Evolutionary conservation across 2,797 vertebrate species (phyloP), one percentile per base, ranked within the genome.

Genomic region (Gephyroberyx darwinii): DNA sequence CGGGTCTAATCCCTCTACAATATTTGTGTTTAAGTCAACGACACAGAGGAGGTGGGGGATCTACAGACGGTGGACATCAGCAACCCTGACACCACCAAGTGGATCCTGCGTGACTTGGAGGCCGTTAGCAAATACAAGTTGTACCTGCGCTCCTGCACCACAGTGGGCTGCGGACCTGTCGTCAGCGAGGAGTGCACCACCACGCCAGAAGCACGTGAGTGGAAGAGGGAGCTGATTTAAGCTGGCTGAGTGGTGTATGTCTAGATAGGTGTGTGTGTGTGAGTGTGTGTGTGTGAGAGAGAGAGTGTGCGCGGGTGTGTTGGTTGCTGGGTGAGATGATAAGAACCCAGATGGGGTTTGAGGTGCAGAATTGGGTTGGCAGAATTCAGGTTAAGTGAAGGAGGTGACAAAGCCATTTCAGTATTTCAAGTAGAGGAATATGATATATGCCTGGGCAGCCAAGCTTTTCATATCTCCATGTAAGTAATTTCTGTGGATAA

Each of bases 41-140:
- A 96, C 84, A 98, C 96, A 0, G 93, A 94, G 0, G 95, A 96
- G 55, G 79, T 95, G 51, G 96, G 95, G 9, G 86, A 91, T 0
- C 56, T 96, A 78, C 92, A 90, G 48, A 92, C 91, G 0, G 54
- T 97, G 54, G 93, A 95, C 65, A 85, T 99, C 62, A 88, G 90
- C 31, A 90, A 93, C 57, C 93, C 83, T 0, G 90, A 92, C 7
- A 92, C 90, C 7, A 93, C 92, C 77, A 95, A 93, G 78, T 96
- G 95, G 94, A 92, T 74, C 62, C 93, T 99, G 37, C 89, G 91
- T 0, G 94, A 95, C 71, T 85, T 99, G 91, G 95, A 88, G 57
- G 84, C 95, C 22, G 68, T 95, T 55, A 98, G 96, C 89, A 96
- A 91, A 78, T 99, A 99, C 93, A 97, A 95, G 86, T 95, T 99